Conservation (phyloP, 2,797 vertebrate species). For the Monodelphis domestica region DNA sequence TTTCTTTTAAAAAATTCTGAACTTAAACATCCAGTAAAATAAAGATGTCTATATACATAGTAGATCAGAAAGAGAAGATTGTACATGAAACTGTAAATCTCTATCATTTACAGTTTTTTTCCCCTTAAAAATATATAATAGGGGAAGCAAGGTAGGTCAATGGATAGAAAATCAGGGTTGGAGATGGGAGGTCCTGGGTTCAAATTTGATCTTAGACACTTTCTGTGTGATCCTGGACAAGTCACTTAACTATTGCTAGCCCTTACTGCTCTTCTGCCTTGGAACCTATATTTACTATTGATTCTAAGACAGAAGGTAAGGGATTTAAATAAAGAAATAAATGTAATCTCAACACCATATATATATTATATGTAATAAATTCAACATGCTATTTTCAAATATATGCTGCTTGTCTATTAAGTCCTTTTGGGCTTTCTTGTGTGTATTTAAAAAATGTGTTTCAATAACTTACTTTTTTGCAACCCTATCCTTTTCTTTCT, state of each 20-base stretch:
- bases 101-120: neutral
- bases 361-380: no score
- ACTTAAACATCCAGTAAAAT: neutral
- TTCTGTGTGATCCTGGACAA: no score
- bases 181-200: no score
- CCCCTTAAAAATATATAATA: neutral
- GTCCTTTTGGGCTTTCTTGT: neutral
- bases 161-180: no score
- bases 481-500: neutral
- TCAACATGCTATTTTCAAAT: neutral
- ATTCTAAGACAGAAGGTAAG: no score
- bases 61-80: neutral
- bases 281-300: no score
- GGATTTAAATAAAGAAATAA: no score
- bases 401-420: neutral
- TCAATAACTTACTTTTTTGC: neutral
- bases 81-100: neutral
- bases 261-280: no score
- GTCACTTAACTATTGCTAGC: no score
- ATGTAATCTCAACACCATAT: no score
- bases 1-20: neutral
- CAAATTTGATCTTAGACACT: no score
- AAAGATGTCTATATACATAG: neutral
- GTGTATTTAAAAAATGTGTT: neutral
- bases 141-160: no score